Percentiles rank a stretch among this genome's conserved stretches.
phyloP scores from a whole-genome alignment of 2,888 invertebrate genomes.

The Drosophila mimetica region DNA sequence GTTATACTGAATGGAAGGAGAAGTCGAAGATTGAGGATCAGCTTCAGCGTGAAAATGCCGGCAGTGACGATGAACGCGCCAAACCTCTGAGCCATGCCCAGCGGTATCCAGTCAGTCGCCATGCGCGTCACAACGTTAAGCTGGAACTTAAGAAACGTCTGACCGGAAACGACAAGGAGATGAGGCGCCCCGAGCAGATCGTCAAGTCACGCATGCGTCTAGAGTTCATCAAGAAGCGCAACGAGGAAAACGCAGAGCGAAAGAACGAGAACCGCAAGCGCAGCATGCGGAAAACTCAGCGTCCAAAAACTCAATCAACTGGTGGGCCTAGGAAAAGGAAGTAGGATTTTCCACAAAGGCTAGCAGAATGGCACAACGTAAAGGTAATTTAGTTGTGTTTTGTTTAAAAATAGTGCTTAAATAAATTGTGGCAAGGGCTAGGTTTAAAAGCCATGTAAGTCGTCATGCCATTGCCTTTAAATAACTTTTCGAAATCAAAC shows the following conservation, averaged over 20 bases:
- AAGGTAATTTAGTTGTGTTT: too few species aligned
- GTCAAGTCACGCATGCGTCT: slow-evolving; percentile 88
- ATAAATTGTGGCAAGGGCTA: too few species aligned
- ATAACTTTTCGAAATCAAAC: too few species aligned
- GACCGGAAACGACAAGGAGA: slow-evolving; percentile 85
- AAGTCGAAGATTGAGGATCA: slow-evolving; percentile 86
- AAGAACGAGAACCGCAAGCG: slow-evolving; percentile 84
- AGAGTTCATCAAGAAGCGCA: slow-evolving; percentile 87
- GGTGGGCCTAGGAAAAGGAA: slow-evolving; percentile 45
- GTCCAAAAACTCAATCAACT: slow-evolving; percentile 42
- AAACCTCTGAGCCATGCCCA: slow-evolving; percentile 77
- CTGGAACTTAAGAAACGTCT: slow-evolving; percentile 86
- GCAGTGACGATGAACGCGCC: slow-evolving; percentile 77
- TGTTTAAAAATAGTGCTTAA: too few species aligned
- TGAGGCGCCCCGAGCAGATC: slow-evolving; percentile 91
- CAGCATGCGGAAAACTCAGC: slow-evolving; percentile 81
- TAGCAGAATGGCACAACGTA: not conserved
- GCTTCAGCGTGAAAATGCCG: slow-evolving; percentile 78
- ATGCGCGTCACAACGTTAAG: slow-evolving; percentile 92
- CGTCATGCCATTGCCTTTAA: too few species aligned
- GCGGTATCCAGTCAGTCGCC: slow-evolving; percentile 87
- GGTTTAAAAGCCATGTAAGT: too few species aligned
- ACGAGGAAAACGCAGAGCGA: slow-evolving; percentile 84
- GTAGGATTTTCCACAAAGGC: slow-evolving; percentile 7
- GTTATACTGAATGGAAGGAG: slow-evolving; percentile 94